These are phyloP conservation scores for Eupithecia pulchellata DNA, from an alignment of 2,888 invertebrate genomes.

Conservation along the genomic window DNA sequence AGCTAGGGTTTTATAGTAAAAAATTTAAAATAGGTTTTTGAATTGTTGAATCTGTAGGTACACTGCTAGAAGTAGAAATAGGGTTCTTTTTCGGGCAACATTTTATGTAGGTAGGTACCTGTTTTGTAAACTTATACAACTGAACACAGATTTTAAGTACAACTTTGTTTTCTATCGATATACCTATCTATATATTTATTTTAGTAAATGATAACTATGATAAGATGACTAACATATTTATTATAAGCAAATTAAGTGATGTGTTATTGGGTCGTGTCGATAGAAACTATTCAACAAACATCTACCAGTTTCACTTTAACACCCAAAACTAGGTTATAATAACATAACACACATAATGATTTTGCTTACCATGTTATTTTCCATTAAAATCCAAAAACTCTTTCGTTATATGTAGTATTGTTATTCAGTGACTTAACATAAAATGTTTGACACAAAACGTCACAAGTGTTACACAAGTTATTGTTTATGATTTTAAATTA, in stretches of 20 bases:
- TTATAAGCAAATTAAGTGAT: neutral
- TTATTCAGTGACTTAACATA: neutral
- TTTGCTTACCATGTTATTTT: constrained; percentile 13
- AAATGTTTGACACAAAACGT: constrained; percentile 17
- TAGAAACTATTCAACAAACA: constrained; percentile 17
- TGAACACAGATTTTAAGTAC: no score
- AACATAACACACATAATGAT: constrained; percentile 5
- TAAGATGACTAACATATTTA: neutral
- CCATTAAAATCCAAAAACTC: constrained; percentile 23
- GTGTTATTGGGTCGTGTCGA: constrained; percentile 10
- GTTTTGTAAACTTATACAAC: no score
- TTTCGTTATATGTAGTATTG: no score
- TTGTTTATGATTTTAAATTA: constrained; percentile 57
- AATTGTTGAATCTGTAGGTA: no score
- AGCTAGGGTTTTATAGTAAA: no score
- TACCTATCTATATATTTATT: no score
- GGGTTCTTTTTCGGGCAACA: no score
- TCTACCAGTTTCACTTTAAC: constrained; percentile 19
- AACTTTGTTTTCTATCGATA: no score
- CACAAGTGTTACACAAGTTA: constrained; percentile 31
- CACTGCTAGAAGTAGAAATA: no score
- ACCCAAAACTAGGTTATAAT: constrained; percentile 24
- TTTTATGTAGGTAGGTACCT: no score
- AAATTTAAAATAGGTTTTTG: no score
- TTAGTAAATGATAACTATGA: neutral